phyloP scores from a whole-genome alignment of 2,113 vertebrate genomes.

The Cyanoramphus novaezelandiae region DNA sequence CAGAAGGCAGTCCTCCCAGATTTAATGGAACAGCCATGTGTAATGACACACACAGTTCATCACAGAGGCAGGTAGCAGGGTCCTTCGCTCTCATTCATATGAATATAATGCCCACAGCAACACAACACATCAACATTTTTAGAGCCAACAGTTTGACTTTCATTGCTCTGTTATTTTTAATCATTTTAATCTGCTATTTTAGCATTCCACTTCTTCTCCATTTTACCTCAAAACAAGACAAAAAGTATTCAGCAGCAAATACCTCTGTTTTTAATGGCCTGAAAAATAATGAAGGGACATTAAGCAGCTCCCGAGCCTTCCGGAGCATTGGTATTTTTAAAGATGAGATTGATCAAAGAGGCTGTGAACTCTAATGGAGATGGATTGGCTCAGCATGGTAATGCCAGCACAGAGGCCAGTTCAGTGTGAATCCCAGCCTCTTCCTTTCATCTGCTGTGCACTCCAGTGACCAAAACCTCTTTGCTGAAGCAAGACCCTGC shows the following conservation, averaged over 20 bases:
- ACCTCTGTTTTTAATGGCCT: conserved; percentile 34
- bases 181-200: conserved; percentile 38
- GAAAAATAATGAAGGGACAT: conserved; percentile 49
- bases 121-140: conserved; percentile 34
- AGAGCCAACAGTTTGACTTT: conserved; percentile 53
- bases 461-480: neutral
- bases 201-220: neutral
- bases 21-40: conserved; percentile 48
- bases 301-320: conserved; percentile 1
- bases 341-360: conserved; percentile 64
- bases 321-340: conserved; percentile 35
- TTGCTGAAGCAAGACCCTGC: neutral
- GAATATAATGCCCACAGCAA: conserved; percentile 58
- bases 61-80: conserved; percentile 55
- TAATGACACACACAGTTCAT: conserved; percentile 57
- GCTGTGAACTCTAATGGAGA: conserved; percentile 58
- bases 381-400: neutral
- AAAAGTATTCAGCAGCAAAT: conserved; percentile 38
- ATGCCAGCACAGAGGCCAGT: neutral
- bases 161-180: conserved; percentile 55
- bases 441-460: neutral
- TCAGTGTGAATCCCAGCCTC: neutral
- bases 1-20: conserved; percentile 27
- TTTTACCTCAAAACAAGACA: conserved; percentile 43
- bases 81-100: conserved; percentile 44